Percentiles rank a stretch among this genome's conserved stretches.
phyloP scores from a whole-genome alignment of 2,797 vertebrate genomes.

The Hephaestus fuliginosus region DNA sequence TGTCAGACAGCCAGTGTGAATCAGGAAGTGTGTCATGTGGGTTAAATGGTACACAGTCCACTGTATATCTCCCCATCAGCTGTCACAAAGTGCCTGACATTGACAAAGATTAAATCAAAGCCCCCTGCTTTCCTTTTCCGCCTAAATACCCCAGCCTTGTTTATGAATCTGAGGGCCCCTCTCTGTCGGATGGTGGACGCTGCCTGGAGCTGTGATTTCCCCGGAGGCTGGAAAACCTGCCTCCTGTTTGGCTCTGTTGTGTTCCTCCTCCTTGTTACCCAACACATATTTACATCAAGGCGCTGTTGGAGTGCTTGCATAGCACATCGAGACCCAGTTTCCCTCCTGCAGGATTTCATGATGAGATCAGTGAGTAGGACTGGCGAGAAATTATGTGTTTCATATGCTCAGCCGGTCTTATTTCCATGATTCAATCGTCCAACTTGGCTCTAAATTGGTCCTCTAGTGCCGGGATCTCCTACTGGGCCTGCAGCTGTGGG shows the following conservation, averaged over 20 bases:
- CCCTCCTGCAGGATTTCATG: constrained; percentile 64
- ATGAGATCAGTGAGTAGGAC: constrained; percentile 65
- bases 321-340: constrained; percentile 71
- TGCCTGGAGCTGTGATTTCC: constrained; percentile 67
- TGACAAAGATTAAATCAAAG: constrained; percentile 78
- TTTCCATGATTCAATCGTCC: constrained; percentile 66
- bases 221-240: constrained; percentile 54
- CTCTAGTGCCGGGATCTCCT: constrained; percentile 62
- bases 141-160: constrained; percentile 61
- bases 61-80: constrained; percentile 77
- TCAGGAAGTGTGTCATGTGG: constrained; percentile 75
- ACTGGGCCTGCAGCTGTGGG: constrained; percentile 72
- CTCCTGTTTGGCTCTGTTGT: constrained; percentile 49
- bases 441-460: constrained; percentile 73
- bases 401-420: constrained; percentile 62
- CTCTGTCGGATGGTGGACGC: constrained; percentile 36
- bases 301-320: constrained; percentile 55
- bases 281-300: constrained; percentile 66
- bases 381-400: constrained; percentile 67
- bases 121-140: constrained; percentile 37
- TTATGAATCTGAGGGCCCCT: constrained; percentile 66
- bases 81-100: constrained; percentile 75
- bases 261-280: constrained; percentile 68
- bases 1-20: constrained; percentile 70
- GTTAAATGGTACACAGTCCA: constrained; percentile 80